Evolutionary conservation across 2,113 vertebrate species (phyloP), one percentile per base, ranked within the genome.

Genomic region (Chauna torquata): DNA sequence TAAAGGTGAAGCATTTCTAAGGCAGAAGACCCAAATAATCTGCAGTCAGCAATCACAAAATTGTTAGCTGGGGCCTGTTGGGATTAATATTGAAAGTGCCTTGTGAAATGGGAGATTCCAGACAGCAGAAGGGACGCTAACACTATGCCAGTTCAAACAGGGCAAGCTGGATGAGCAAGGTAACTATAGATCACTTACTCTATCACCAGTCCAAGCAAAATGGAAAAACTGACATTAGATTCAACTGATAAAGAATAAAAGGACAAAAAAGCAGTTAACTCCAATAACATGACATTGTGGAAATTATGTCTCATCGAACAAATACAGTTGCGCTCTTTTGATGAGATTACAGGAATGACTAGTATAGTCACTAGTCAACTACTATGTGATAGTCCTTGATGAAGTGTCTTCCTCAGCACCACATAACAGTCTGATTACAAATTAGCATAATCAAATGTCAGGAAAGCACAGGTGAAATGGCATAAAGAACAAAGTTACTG

Each of bases 161-260:
- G 74, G 88, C 57, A 94, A 85, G 88, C 90, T 93, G 92, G 95
- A 95, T 94, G 96, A 94, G 81, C 95, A 84, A 93, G 92, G 91
- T 95, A 91, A 87, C 55, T 88, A 40, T 7, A 92, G 88, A 86
- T 91, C 80, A 61, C 61, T 87, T 62, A 94, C 75, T 71, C 5
- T 2, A 95, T 72, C 44, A 7, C 40, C 52, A 72, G 74, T 94
- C 80, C 91, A 86, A 95, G 77, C 42, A 82, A 91, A 96, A 95
- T 96, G 95, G 92, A 96, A 96, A 96, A 93, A 84, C 52, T 95
- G 57, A 92, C 86, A 95, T 5, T 32, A 12, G 44, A 80, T 14
- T 77, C 44, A 80, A 82, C 36, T 72, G 91, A 95, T 96, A 92
- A 90, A 92, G 79, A 78, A 64, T 40, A 40, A 90, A 94, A 88